A percentile compares a stretch with the other conserved stretches of the same genome.
Evolutionary conservation across 2,888 invertebrate genomes (phyloP).

Genomic region (Drosophila fungiperda): DNA sequence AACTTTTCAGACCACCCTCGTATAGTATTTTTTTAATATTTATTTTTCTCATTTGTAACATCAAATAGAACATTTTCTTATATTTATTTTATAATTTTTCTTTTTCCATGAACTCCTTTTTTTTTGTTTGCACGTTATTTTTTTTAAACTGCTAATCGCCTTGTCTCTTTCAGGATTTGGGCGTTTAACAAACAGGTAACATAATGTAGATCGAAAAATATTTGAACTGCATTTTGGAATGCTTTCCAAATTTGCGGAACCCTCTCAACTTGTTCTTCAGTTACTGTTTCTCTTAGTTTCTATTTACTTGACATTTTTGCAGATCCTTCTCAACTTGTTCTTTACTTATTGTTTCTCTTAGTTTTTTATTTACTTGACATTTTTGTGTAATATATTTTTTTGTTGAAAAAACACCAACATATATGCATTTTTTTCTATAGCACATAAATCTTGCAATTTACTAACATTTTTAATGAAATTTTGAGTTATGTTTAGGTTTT

Average conservation of each 20-base stretch:
- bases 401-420: constrained; percentile 1
- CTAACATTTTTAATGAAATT: constrained; percentile 19
- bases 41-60: constrained; percentile 75
- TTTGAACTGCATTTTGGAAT: constrained; percentile 51
- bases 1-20: too few relatives aligned
- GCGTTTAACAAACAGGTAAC: constrained; percentile 71
- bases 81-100: constrained; percentile 11
- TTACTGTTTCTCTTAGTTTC: constrained; percentile 9
- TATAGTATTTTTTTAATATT: constrained; percentile 39
- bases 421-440: constrained; percentile 5
- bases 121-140: constrained; percentile 40
- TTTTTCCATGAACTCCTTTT: constrained; percentile 29
- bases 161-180: constrained; percentile 12
- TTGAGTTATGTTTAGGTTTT: constrained; percentile 7
- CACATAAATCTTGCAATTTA: background rate
- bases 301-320: constrained; percentile 10
- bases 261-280: constrained; percentile 13
- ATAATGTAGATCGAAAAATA: constrained; percentile 71
- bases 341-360: background rate
- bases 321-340: constrained; percentile 10
- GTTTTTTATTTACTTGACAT: background rate
- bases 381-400: too few relatives aligned
- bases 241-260: constrained; percentile 6
- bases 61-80: constrained; percentile 77
- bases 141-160: constrained; percentile 30